Base-by-base conservation (phyloP, 2,113 vertebrate genomes). In the Apistogramma diplotaenia region DNA sequence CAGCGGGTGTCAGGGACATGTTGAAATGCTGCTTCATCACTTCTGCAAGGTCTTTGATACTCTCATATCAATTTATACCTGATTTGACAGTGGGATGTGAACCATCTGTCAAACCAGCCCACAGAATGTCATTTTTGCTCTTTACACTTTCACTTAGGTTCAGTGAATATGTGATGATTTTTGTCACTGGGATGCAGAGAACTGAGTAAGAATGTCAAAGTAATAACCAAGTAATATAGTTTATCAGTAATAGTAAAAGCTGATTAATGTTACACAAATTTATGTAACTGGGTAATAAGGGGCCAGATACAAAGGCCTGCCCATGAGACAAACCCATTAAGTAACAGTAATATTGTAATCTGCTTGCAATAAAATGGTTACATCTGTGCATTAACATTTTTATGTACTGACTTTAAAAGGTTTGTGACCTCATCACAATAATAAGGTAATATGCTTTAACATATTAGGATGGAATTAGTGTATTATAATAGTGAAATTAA, bases 1-100 rank as follows among this genome's bases (percentile, higher is more conserved):
- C 40, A 51, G 79, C 55, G 43, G 21, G 60, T 84, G 81, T 87
- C 76, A 78, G 82, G 57, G 76, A 81, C 31, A 70, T 58, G 23
- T 73, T 76, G 59, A 74, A 82, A 49, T 46, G 51, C 78, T 80
- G 57, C 49, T 79, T 89, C 87, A 79, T 91, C 87, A 89, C 57
- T 83, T 79, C 62, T 84, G n/a, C 73, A 73, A 67, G 77, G 31
- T 74, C 61, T 84, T 79, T 87, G 23, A 84, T 83, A 82, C 54
- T 56, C 78, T 85, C 49, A 49, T 83, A 81, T 86, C 16, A 77
- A 43, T 60, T 85, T 46, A 40, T 74, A 78, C 27, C 19, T 82
- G 58, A 85, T 81, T 74, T 43, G 74, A 40, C 27, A 29, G 12
- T 7, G 15, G 60, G 55, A 58, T 53, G 33, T 54, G 40, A 86